A percentile compares a stretch with the other conserved stretches of the same genome.
Evolutionary conservation across 2,113 vertebrate species (phyloP).

Genomic region (Galbula dea): DNA sequence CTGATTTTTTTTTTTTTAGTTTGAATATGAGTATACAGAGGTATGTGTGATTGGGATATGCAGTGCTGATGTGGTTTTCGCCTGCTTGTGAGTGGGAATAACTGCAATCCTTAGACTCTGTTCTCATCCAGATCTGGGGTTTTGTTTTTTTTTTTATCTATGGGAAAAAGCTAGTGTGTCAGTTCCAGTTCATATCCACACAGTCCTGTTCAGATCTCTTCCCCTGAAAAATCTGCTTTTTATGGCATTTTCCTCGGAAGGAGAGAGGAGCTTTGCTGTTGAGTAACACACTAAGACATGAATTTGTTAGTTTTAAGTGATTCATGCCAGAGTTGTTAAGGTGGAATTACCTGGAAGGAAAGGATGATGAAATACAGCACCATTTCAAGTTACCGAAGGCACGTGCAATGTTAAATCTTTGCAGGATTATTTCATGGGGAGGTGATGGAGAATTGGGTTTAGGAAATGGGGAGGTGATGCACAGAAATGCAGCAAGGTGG

Average conservation of each 20-base stretch:
- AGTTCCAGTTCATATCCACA: not conserved
- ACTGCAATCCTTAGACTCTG: not conserved
- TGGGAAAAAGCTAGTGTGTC: not conserved
- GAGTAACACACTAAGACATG: not conserved
- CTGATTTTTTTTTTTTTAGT: not conserved
- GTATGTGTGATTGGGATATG: not conserved
- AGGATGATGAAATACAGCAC: not conserved
- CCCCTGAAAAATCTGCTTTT: not conserved
- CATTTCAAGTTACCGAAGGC: not conserved
- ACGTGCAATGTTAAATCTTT: not conserved
- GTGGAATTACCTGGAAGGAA: not conserved
- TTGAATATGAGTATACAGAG: not conserved
- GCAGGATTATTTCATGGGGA: not conserved
- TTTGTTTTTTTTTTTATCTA: not conserved
- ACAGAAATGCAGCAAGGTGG: not conserved
- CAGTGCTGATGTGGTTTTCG: not conserved
- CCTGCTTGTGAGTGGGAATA: not conserved
- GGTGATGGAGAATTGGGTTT: not conserved
- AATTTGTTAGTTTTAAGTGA: not conserved
- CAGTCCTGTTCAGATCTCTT: not conserved
- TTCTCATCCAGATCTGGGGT: accelerated
- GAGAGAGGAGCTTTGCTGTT: not conserved
- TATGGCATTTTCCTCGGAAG: not conserved
- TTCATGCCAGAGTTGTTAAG: not conserved
- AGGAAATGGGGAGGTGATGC: not conserved